These are phyloP conservation scores for Apostichopus californicus DNA, from an alignment of 35 echinoderm and acorn worm genomes.

Conservation along the genomic window DNA sequence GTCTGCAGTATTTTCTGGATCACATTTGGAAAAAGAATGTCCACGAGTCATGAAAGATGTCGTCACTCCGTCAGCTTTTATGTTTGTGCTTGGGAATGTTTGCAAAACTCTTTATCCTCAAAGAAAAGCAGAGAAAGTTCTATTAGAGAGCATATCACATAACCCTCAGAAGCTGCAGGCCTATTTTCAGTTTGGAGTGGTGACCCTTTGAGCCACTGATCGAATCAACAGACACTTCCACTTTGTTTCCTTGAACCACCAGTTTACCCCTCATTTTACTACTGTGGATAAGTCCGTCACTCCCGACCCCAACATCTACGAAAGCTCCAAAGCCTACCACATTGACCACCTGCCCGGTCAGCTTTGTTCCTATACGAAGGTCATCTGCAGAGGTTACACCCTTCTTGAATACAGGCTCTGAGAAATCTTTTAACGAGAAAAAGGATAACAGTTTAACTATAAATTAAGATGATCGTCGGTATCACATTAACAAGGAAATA, in stretches of 20 bases:
- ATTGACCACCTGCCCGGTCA: slow-evolving; percentile 83
- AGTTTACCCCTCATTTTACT: slow-evolving; percentile 70
- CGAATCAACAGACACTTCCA: slow-evolving; percentile 58
- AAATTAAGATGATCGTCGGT: too few species aligned
- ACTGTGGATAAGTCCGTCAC: slow-evolving; percentile 72
- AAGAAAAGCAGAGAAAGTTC: too few species aligned
- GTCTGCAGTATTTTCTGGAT: too few species aligned
- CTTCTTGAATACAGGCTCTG: slow-evolving; percentile 88
- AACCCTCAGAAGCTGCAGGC: slow-evolving; percentile 14
- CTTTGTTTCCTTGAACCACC: slow-evolving; percentile 76
- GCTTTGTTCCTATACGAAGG: slow-evolving; percentile 49
- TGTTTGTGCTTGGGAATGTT: too few species aligned
- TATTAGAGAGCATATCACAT: neutral
- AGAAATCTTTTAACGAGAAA: slow-evolving; percentile 56
- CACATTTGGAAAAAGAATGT: too few species aligned
- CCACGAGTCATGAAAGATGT: too few species aligned
- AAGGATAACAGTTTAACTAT: too few species aligned
- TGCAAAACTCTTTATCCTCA: too few species aligned
- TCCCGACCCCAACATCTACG: slow-evolving; percentile 83
- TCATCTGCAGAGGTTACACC: slow-evolving; percentile 71
- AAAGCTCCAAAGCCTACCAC: slow-evolving; percentile 88
- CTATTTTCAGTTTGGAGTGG: slow-evolving; percentile 11
- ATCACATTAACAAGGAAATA: too few species aligned
- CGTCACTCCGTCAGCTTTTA: too few species aligned
- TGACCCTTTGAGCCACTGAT: neutral